A percentile compares a stretch with the other conserved stretches of the same genome.
These are phyloP conservation scores for Talpa occidentalis DNA, from an alignment of 2,113 vertebrate genomes.

Conservation along the genomic window DNA sequence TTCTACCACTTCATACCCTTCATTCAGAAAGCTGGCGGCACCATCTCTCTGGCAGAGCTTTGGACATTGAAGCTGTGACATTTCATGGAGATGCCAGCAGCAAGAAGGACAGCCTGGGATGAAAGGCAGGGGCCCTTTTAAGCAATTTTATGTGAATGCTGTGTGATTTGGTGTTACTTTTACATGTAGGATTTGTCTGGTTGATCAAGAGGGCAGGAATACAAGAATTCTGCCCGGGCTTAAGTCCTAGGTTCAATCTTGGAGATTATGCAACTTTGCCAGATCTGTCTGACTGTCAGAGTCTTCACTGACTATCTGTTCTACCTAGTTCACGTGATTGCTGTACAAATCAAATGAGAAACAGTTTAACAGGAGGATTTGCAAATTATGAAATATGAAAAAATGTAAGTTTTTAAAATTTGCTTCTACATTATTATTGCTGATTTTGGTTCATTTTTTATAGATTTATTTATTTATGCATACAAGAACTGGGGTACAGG, in stretches of 20 bases:
- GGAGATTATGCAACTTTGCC: too few relatives aligned
- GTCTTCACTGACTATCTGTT: not conserved
- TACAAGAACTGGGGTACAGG: too few relatives aligned
- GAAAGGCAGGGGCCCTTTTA: conserved; percentile 28
- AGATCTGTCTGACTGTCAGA: not conserved
- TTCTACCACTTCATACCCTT: not conserved
- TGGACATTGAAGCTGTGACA: not conserved
- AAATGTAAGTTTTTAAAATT: not conserved
- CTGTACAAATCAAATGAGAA: not conserved
- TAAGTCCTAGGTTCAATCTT: not conserved
- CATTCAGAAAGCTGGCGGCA: not conserved
- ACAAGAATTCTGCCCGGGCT: not conserved
- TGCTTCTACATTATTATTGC: not conserved
- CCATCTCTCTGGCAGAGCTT: not conserved
- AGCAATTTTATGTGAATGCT: conserved; percentile 34
- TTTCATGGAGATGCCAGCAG: not conserved
- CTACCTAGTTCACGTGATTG: not conserved
- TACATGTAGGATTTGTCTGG: not conserved
- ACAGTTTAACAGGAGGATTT: not conserved
- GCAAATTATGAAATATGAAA: not conserved
- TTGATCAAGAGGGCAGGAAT: not conserved
- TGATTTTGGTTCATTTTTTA: not conserved
- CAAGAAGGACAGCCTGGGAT: conserved; percentile 20
- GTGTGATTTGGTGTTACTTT: conserved; percentile 16
- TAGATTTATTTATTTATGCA: too few relatives aligned